A percentile compares a stretch with the other conserved stretches of the same genome.
Conservation (phyloP, 2,113 vertebrate species). For the Mionectes macconnelli region DNA sequence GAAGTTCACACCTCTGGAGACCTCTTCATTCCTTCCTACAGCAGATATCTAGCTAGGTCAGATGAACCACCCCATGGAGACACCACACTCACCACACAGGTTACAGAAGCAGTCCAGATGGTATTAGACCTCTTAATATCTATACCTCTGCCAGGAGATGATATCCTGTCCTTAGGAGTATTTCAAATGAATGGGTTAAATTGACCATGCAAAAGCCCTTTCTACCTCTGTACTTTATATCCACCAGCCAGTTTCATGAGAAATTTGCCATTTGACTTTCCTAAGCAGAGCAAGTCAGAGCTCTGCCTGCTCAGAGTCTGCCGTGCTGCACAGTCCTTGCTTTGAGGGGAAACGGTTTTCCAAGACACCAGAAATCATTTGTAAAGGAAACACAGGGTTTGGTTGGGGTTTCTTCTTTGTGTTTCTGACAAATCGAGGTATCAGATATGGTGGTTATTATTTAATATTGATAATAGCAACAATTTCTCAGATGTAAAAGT, state of each 20-base stretch:
- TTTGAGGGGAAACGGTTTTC: background rate
- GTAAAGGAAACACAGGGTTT: slow-evolving; percentile 1
- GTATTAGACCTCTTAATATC: background rate
- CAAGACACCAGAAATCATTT: background rate
- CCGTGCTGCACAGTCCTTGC: background rate
- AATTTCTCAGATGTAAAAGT: slow-evolving; percentile 63
- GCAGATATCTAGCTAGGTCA: background rate
- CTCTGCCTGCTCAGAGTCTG: background rate
- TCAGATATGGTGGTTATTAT: slow-evolving; percentile 49
- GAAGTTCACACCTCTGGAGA: background rate
- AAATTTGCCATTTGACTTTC: background rate
- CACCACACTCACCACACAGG: background rate
- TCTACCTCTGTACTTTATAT: background rate
- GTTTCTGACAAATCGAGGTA: slow-evolving; percentile 20
- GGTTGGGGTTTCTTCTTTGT: background rate
- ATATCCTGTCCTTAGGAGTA: background rate
- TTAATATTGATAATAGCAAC: slow-evolving; percentile 58
- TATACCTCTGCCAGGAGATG: background rate
- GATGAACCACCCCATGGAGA: background rate
- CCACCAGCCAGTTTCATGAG: background rate
- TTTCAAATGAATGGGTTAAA: background rate
- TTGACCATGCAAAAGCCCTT: background rate
- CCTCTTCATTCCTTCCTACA: background rate
- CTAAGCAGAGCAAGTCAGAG: background rate
- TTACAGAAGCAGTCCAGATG: background rate